These are phyloP conservation scores for Pachyuromys duprasi DNA, from an alignment of 2,797 vertebrate species.

Conservation along the genomic window DNA sequence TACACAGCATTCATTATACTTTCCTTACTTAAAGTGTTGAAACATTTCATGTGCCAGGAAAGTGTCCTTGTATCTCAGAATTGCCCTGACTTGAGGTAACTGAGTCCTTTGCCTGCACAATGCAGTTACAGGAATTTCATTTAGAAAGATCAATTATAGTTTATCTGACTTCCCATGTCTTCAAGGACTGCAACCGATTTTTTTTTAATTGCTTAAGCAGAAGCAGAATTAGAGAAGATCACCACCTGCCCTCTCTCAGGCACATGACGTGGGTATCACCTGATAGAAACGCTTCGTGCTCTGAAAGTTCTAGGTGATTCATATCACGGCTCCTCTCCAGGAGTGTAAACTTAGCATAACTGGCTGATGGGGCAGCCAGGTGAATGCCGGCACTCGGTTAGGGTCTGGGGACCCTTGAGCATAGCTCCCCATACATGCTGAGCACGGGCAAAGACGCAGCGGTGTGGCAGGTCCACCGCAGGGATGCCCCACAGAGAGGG, in stretches of 20 bases:
- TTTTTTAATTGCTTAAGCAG: conserved; percentile 51
- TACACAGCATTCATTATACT: neutral
- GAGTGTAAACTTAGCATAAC: conserved; percentile 16
- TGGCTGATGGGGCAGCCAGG: neutral
- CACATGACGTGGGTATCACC: neutral
- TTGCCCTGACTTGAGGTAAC: neutral
- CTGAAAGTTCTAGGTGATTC: conserved; percentile 8
- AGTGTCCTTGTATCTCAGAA: neutral
- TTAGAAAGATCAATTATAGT: conserved; percentile 16
- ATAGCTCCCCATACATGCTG: neutral
- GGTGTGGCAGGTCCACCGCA: neutral
- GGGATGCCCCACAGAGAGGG: neutral
- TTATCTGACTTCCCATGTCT: neutral
- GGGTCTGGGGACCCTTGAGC: conserved; percentile 42
- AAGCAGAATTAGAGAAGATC: conserved; percentile 5
- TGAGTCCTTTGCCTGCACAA: neutral
- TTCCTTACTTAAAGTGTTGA: neutral
- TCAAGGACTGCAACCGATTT: conserved; percentile 17
- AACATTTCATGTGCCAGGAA: neutral
- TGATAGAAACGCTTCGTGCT: neutral
- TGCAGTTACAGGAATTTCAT: conserved; percentile 6
- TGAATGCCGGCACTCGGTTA: conserved; percentile 26
- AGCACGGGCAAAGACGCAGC: neutral
- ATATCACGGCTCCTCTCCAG: neutral
- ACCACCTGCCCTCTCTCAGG: neutral